These are phyloP conservation scores for Orycteropus afer DNA, from an alignment of 2,113 vertebrate genomes.

Conservation along the genomic window DNA sequence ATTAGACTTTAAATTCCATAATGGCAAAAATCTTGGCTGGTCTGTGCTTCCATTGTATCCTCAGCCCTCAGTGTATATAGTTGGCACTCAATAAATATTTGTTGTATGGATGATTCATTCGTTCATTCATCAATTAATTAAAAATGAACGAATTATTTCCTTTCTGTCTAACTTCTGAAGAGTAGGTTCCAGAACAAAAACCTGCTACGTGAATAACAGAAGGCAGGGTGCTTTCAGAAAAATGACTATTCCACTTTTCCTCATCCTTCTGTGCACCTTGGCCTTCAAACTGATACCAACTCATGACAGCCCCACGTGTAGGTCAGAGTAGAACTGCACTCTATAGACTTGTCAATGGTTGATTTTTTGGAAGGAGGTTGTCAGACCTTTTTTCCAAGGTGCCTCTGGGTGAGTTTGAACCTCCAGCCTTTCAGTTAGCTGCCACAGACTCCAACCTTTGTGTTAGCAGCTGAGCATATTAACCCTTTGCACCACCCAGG, in stretches of 20 bases:
- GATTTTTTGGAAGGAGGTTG: neutral
- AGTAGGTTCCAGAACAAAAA: neutral
- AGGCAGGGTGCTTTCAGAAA: neutral
- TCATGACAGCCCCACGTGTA: neutral
- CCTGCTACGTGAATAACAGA: neutral
- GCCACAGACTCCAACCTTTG: neutral
- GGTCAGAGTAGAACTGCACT: neutral
- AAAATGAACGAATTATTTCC: constrained; percentile 48
- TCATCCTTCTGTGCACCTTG: neutral
- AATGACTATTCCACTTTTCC: neutral
- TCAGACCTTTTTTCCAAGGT: neutral
- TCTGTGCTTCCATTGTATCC: neutral
- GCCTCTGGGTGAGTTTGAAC: neutral
- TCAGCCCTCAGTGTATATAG: neutral
- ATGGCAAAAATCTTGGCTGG: neutral
- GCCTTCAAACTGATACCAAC: too few relatives aligned
- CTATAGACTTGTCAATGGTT: neutral
- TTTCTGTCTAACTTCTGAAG: neutral
- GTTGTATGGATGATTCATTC: neutral
- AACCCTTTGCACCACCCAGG: neutral
- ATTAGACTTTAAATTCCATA: neutral
- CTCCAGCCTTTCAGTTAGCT: neutral
- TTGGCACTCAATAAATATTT: constrained; percentile 28
- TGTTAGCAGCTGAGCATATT: neutral
- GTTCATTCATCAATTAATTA: neutral